Conservation (phyloP, 2,888 invertebrate species). For the Antheraea assamensis region DNA sequence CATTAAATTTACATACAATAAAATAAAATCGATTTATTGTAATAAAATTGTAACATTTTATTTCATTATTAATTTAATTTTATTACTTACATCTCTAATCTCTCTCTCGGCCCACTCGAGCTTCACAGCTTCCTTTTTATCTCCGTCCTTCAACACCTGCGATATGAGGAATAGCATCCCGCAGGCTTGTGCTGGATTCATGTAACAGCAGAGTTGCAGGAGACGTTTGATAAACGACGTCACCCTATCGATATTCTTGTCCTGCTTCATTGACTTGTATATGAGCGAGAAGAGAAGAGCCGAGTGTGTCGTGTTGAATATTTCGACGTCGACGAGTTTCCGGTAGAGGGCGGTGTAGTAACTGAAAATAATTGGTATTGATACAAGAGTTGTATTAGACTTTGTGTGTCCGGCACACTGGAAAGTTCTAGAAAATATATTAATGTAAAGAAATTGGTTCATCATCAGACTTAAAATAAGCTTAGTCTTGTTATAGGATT, state of each 20-base stretch:
- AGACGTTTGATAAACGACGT: constrained; percentile 90
- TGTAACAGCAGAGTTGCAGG: constrained; percentile 84
- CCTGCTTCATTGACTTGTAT: constrained; percentile 92
- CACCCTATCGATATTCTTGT: constrained; percentile 86
- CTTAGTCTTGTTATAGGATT: too few relatives aligned
- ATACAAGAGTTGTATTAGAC: too few relatives aligned
- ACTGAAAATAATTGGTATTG: constrained; percentile 72
- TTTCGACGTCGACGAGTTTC: constrained; percentile 90
- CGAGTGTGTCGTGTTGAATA: constrained; percentile 85
- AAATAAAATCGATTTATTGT: too few relatives aligned
- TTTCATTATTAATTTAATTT: background rate
- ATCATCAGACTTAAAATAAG: too few relatives aligned
- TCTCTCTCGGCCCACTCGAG: constrained; percentile 60
- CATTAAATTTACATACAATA: too few relatives aligned
- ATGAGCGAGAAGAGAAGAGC: constrained; percentile 93
- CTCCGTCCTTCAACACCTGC: constrained; percentile 77
- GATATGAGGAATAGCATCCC: constrained; percentile 91
- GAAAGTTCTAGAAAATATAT: too few relatives aligned
- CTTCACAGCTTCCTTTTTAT: constrained; percentile 60
- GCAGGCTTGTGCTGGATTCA: constrained; percentile 89
- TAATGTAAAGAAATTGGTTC: too few relatives aligned
- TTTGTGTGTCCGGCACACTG: too few relatives aligned
- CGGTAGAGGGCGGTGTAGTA: constrained; percentile 95
- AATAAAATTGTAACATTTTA: too few relatives aligned
- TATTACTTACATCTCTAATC: constrained; percentile 54